Conservation (phyloP, 2,888 invertebrate genomes). For the Steromphala cineraria region DNA sequence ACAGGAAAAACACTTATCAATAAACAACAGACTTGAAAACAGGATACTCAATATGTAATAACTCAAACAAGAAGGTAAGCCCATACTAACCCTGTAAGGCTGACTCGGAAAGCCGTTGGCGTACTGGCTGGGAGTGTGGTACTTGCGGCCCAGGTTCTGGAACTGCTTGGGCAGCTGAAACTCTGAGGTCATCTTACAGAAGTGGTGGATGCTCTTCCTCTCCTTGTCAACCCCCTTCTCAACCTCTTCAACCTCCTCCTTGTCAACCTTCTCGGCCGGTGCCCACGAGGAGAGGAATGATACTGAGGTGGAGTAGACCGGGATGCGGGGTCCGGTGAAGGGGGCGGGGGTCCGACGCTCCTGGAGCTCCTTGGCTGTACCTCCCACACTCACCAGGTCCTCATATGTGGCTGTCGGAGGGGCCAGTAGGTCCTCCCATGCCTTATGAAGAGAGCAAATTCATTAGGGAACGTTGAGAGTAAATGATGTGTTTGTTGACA, state of each 20-base stretch:
- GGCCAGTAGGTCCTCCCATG: constrained; percentile 65
- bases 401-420: constrained; percentile 64
- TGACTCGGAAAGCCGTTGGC: constrained; percentile 55
- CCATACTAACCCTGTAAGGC: constrained; percentile 54
- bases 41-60: no score
- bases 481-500: no score
- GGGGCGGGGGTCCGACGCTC: constrained; percentile 31
- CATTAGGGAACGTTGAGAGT: no score
- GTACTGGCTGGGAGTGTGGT: constrained; percentile 68
- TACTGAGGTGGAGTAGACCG: constrained; percentile 50
- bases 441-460: constrained; percentile 41
- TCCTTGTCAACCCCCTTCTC: background rate
- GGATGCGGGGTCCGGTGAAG: constrained; percentile 18
- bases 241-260: constrained; percentile 10
- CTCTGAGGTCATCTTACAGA: constrained; percentile 67
- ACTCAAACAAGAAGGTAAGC: no score
- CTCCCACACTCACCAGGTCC: constrained; percentile 66
- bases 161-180: constrained; percentile 68
- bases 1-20: no score
- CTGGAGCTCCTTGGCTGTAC: constrained; percentile 52
- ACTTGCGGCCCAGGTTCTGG: constrained; percentile 65
- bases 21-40: no score
- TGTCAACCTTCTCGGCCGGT: constrained; percentile 43
- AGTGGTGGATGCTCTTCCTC: constrained; percentile 66
- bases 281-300: constrained; percentile 69